Base-by-base conservation (phyloP, 2,113 vertebrate genomes). In the Hippolais icterina region DNA sequence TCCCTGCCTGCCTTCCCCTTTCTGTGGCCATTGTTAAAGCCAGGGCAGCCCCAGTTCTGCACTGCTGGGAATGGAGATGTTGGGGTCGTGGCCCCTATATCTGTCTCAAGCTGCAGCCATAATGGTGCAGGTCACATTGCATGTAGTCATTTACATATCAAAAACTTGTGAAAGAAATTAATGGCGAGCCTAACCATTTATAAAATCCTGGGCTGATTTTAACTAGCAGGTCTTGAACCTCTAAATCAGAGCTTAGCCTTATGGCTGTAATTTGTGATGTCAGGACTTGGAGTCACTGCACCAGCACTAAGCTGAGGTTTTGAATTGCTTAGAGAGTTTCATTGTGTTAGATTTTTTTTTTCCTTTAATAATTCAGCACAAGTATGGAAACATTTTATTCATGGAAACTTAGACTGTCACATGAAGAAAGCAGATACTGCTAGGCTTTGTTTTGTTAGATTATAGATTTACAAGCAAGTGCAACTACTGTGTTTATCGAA, bases 71-170 rank as follows among this genome's bases (percentile, higher is more conserved):
- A 9, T 25, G 77, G 81, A 82, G 81, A 39, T 44, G 68, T 39
- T 53, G 28, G 15, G 90, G 64, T 87, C 33, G 2, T 11, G 61
- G 88, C 86, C 85, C 84, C 85, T 74, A 2, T 84, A 24, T 87
- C 90, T 83, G 44, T 31, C 72, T 64, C 11, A 54, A 75, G 49
- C 72, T 88, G 92, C 88, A 93, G 60, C 76, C 41, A 31, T 61
- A 83, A 79, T 78, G 49, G 69, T 46, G 28, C 13, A 14, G 69
- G 60, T 89, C 83, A 50, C 52, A 16, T 8, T 81, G 64, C 85
- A n/a, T 93, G 93, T 89, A 71, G 41, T 25, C 53, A 88, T 94
- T 96, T 93, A 29, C 88, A 90, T 94, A 89, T 81, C 93, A 96
- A 92, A 96, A 96, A 92, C 72, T 88, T 82, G n/a, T 15, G 53